Percentiles rank a stretch among this genome's conserved stretches.
Evolutionary conservation across 2,113 vertebrate genomes (phyloP).

Genomic region (Fregata magnificens): DNA sequence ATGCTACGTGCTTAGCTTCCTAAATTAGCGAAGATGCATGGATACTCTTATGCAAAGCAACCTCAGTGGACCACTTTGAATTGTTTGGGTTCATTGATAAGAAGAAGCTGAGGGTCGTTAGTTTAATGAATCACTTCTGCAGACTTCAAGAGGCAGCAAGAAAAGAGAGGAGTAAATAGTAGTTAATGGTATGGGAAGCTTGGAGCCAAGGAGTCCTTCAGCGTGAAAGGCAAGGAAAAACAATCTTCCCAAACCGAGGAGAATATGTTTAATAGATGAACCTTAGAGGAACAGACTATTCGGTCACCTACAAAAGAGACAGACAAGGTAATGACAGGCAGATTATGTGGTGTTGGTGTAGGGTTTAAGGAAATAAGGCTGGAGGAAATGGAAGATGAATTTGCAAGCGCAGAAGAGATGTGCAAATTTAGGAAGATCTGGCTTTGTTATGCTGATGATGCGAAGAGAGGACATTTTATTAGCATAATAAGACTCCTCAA

Average conservation of each 20-base stretch:
- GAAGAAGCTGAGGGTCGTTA: not conserved
- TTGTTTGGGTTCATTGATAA: not conserved
- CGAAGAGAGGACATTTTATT: not conserved
- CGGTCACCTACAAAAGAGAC: not conserved
- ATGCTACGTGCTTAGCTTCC: not conserved
- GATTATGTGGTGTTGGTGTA: not conserved
- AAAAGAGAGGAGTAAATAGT: not conserved
- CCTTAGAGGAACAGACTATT: not conserved
- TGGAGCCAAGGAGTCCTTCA: not conserved
- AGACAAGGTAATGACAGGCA: not conserved
- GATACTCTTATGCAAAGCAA: not conserved
- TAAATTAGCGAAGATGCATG: not conserved
- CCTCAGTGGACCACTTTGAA: not conserved
- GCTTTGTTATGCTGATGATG: not conserved
- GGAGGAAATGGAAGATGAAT: not conserved
- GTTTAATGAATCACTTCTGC: not conserved
- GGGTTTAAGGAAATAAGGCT: not conserved
- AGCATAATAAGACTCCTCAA: not conserved
- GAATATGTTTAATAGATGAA: not conserved
- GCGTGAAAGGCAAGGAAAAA: not conserved
- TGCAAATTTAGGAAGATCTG: not conserved
- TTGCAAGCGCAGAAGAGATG: not conserved
- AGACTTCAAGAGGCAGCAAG: not conserved
- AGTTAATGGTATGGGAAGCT: not conserved
- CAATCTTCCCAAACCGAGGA: not conserved